Conservation (phyloP, 2,113 vertebrate species). For the Hucho hucho region DNA sequence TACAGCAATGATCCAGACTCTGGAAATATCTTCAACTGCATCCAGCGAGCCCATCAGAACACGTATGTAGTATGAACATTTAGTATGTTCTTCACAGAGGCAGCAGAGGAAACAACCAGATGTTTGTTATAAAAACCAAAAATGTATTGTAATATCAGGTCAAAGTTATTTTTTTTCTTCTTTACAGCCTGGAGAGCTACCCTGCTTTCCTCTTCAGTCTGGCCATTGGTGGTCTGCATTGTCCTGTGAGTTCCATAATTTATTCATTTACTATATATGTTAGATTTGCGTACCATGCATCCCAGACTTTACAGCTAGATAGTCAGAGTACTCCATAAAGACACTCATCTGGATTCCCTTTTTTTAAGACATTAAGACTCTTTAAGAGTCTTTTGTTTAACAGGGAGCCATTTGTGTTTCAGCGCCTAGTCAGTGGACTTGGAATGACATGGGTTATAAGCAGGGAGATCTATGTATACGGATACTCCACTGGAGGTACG, state of each 20-base stretch:
- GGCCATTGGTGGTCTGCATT: constrained; percentile 76
- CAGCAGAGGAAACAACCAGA: no score
- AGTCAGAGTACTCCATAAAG: no score
- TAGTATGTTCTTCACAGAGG: no score
- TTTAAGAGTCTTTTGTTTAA: neutral
- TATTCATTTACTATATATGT: neutral
- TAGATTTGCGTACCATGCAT: neutral
- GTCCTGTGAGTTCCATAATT: constrained; percentile 80
- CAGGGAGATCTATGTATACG: constrained; percentile 84
- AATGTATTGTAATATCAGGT: neutral
- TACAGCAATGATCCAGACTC: constrained; percentile 86
- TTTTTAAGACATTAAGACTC: no score
- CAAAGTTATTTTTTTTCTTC: neutral
- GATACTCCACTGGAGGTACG: constrained; percentile 92
- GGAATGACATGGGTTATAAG: constrained; percentile 84
- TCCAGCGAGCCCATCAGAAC: constrained; percentile 93
- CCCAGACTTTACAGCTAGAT: no score
- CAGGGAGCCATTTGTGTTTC: constrained; percentile 9
- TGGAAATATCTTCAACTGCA: constrained; percentile 89
- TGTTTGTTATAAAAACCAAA: no score
- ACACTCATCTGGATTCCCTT: no score
- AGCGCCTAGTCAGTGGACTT: constrained; percentile 80
- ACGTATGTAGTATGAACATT: constrained; percentile 74
- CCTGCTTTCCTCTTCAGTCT: constrained; percentile 89
- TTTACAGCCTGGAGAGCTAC: constrained; percentile 63